A percentile compares a stretch with the other conserved stretches of the same genome.
These are phyloP conservation scores for Spilogale gracilis DNA, from an alignment of 2,113 vertebrate genomes.

Conservation along the genomic window DNA sequence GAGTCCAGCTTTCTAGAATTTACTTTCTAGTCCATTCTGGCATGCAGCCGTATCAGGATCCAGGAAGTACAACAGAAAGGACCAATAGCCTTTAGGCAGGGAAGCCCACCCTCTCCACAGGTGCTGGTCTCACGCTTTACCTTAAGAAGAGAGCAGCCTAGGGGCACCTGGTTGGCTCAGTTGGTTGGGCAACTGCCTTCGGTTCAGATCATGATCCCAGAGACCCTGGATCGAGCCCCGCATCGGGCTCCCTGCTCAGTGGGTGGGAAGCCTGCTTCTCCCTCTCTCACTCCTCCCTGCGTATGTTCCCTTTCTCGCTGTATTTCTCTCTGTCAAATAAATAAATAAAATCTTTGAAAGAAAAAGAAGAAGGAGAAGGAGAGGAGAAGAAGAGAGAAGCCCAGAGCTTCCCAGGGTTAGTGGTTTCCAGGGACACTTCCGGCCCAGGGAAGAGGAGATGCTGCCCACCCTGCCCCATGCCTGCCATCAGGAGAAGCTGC, in stretches of 20 bases:
- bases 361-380: too few species aligned
- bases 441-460: neutral
- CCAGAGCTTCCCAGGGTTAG: too few species aligned
- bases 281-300: too few species aligned
- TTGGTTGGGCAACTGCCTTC: too few species aligned
- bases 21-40: neutral
- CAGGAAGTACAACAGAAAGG: neutral
- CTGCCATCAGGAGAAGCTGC: neutral
- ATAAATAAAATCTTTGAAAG: too few species aligned
- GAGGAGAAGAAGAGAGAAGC: neutral
- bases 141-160: neutral
- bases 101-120: neutral
- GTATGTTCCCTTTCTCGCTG: too few species aligned
- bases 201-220: too few species aligned
- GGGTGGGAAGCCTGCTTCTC: too few species aligned
- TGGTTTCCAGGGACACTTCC: neutral
- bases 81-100: neutral
- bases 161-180: too few species aligned
- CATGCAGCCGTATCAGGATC: neutral
- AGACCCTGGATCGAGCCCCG: too few species aligned
- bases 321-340: too few species aligned
- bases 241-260: too few species aligned
- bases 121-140: accelerated
- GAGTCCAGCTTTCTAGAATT: neutral
- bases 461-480: accelerated